A percentile compares a stretch with the other conserved stretches of the same genome.
Evolutionary conservation across 2,113 vertebrate species (phyloP).

Genomic region (Pterocles orientalis): DNA sequence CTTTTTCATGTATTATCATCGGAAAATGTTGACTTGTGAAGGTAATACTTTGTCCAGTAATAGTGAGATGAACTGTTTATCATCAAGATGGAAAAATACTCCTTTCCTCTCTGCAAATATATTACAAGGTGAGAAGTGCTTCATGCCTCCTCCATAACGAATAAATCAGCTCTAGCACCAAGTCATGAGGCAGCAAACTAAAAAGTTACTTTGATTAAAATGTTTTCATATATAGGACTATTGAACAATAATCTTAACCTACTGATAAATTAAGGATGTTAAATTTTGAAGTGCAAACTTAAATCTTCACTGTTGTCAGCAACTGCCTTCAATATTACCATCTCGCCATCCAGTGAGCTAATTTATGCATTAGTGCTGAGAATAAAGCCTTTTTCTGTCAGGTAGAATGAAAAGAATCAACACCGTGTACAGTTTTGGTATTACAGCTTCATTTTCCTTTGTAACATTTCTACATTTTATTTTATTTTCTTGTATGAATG

Average conservation of each 20-base stretch:
- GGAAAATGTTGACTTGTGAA: background rate
- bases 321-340: background rate
- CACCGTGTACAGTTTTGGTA: background rate
- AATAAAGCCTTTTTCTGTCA: background rate
- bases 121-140: background rate
- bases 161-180: background rate
- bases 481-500: background rate
- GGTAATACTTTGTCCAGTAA: background rate
- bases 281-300: background rate
- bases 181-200: background rate
- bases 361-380: background rate
- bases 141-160: background rate
- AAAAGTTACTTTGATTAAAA: background rate
- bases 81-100: background rate
- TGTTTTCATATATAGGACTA: background rate
- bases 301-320: background rate
- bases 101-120: background rate
- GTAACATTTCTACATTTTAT: background rate
- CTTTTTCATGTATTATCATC: background rate
- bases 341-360: background rate
- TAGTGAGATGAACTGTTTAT: background rate
- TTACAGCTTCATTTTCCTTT: slow-evolving; percentile 5
- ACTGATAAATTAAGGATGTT: background rate
- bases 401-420: background rate
- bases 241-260: background rate